phyloP scores from a whole-genome alignment of 2,113 vertebrate species.

The Myotis davidii region DNA sequence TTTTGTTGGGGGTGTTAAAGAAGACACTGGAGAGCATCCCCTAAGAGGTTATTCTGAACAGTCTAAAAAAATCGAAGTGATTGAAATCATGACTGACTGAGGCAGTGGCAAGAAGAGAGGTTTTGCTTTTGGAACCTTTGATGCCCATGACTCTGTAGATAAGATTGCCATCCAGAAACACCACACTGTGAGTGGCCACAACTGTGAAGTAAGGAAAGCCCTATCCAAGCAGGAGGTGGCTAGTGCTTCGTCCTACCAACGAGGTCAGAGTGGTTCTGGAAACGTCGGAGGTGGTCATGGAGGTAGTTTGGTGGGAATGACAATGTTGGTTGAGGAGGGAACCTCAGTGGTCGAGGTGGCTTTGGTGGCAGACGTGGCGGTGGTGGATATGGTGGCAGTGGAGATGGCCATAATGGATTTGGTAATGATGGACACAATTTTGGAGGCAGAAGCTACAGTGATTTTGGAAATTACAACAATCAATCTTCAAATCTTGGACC shows the following conservation, averaged over 20 bases:
- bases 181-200: neutral
- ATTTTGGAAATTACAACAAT: neutral
- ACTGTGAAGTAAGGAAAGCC: neutral
- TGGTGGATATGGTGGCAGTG: neutral
- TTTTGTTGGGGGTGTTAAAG: neutral
- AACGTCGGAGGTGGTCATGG: neutral
- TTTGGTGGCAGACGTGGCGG: neutral
- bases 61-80: neutral
- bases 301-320: neutral
- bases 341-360: neutral
- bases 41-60: neutral
- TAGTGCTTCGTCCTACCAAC: neutral
- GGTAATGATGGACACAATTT: neutral
- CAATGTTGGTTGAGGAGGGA: neutral
- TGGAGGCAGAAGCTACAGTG: neutral
- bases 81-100: neutral
- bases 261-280: neutral
- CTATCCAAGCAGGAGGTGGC: neutral
- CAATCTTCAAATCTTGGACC: neutral
- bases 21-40: neutral
- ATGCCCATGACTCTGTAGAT: neutral
- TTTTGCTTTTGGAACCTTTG: neutral
- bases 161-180: neutral
- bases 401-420: neutral
- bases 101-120: neutral